Conservation (phyloP, 2,797 vertebrate species). For the Smutsia temminckii region DNA sequence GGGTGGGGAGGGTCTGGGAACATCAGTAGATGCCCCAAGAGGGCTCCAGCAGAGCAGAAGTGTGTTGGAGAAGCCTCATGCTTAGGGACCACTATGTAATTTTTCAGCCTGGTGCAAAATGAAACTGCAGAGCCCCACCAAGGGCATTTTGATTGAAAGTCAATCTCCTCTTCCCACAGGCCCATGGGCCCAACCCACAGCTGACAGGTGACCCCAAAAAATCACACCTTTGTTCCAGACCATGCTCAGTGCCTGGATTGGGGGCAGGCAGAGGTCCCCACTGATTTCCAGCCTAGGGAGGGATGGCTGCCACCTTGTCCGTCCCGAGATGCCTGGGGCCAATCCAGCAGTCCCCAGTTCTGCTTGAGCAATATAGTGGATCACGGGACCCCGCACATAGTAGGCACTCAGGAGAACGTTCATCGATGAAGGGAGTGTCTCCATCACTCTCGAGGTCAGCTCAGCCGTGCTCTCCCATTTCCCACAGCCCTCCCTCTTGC, state of each 20-base stretch:
- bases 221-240: too few relatives aligned
- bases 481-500: background rate
- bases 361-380: background rate
- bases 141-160: background rate
- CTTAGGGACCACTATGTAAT: background rate
- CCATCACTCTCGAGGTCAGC: background rate
- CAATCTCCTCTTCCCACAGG: background rate
- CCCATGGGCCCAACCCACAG: background rate
- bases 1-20: too few relatives aligned
- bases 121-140: background rate
- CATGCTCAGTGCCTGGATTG: background rate
- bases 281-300: background rate
- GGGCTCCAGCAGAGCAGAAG: background rate
- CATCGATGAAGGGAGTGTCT: too few relatives aligned
- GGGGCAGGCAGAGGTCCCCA: too few relatives aligned
- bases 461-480: rapidly evolving
- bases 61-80: background rate
- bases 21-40: background rate
- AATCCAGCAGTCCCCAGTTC: background rate
- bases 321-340: background rate
- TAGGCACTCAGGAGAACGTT: background rate
- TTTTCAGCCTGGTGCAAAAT: background rate
- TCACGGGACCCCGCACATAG: background rate
- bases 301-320: background rate
- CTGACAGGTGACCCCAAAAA: background rate